Base-by-base conservation (phyloP, 2,797 vertebrate genomes). In the Acanthurus leucopareius region DNA sequence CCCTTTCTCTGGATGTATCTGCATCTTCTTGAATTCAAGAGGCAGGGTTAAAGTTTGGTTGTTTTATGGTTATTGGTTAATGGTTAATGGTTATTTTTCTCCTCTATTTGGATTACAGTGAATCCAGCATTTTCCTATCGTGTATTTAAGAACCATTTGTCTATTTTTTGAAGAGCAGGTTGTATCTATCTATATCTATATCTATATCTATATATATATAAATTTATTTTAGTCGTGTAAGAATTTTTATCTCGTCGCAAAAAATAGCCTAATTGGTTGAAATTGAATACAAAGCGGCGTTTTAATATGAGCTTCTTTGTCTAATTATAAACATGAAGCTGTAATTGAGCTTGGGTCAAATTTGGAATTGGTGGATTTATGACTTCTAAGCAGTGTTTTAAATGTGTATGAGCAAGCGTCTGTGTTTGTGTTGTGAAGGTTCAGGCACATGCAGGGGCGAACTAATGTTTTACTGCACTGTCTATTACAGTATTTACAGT, bases 321-420 rank as follows among this genome's bases (percentile, higher is more conserved):
- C 81, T 87, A 87, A 86, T 86, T 76, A 89, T 88, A 90, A 80
- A 62, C 83, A 16, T 2, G 4, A 79, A 74, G 42, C 73, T 90
- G 88, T 88, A 91, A 86, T 60, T 91, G 83, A 89, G 75, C 72
- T 85, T 32, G 40, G 75, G 80, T 85, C 89, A 71, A 47, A 83
- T 80, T 65, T 88, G 77, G 82, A 84, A 69, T 82, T 72, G 69
- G 73, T 81, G 63, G 75, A 79, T 86, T 87, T 78, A 82, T 79
- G 66, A 49, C 75, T 75, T 64, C 79, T 71, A 59, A 57, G 68
- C 57, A 19, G 44, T 64, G 78, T 77, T 85, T 79, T 66, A 49
- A 45, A 25, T 72, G 47, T 75, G 75, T 71, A 17, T 48, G 70
- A 59, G 22, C 4, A 51, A 58, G 28, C 38, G 13, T 56, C 65